Evolutionary conservation across 2,797 vertebrate species (phyloP).

Genomic region (Fistularia tabacaria): DNA sequence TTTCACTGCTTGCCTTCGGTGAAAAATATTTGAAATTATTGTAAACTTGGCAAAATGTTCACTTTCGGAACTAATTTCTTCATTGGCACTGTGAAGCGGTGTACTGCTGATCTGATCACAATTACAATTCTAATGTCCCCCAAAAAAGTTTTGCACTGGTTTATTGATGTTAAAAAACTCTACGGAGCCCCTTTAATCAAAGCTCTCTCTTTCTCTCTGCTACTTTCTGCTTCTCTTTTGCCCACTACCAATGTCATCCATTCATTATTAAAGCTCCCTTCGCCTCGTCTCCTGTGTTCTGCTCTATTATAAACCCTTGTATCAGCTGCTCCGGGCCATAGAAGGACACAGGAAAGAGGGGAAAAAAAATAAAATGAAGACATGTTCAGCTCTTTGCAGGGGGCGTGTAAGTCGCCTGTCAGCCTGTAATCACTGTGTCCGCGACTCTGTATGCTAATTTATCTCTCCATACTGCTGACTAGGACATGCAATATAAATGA

Average conservation of each 20-base stretch:
- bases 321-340: constrained; percentile 67
- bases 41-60: too few species aligned
- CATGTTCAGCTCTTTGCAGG: constrained; percentile 85
- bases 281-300: constrained; percentile 57
- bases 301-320: constrained; percentile 66
- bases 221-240: constrained; percentile 38
- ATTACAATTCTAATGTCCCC: constrained; percentile 14
- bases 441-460: constrained; percentile 91
- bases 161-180: constrained; percentile 40
- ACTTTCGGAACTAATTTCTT: too few species aligned
- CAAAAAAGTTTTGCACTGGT: constrained; percentile 14
- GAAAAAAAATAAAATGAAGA: constrained; percentile 76
- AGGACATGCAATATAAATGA: constrained; percentile 93
- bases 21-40: too few species aligned
- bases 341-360: constrained; percentile 55
- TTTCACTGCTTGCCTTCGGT: too few species aligned
- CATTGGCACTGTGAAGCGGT: neutral
- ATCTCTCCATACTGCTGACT: constrained; percentile 85
- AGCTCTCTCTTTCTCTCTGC: constrained; percentile 28
- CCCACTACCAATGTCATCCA: constrained; percentile 60
- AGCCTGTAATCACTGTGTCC: constrained; percentile 92
- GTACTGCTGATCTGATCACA: constrained; percentile 3
- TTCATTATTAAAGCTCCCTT: constrained; percentile 73
- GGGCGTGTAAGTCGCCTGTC: constrained; percentile 89
- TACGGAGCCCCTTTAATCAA: constrained; percentile 45